phyloP scores from a whole-genome alignment of 2,113 vertebrate species.

The Datnioides undecimradiatus region DNA sequence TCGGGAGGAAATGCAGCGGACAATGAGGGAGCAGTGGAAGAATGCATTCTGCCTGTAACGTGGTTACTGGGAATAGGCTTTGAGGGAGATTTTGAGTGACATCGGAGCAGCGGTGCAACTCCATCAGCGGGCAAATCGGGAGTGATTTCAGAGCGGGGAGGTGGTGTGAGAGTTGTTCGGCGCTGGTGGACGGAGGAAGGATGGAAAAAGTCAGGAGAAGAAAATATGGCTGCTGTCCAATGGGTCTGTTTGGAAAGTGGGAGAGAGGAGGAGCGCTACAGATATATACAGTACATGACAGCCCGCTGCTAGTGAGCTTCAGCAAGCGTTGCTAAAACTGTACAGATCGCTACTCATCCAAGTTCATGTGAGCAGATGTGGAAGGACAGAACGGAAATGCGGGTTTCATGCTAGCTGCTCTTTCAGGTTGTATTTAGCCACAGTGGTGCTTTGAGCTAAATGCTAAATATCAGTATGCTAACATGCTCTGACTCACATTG shows the following conservation, averaged over 20 bases:
- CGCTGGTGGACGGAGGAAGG: neutral
- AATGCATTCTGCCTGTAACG: slow-evolving; percentile 78
- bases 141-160: slow-evolving; percentile 58
- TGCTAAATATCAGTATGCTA: neutral
- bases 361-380: neutral
- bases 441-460: neutral
- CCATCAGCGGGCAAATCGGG: slow-evolving; percentile 65
- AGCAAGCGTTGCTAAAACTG: neutral
- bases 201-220: slow-evolving; percentile 16
- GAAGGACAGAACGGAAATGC: neutral
- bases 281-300: neutral
- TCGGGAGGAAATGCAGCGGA: slow-evolving; percentile 68
- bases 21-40: slow-evolving; percentile 74
- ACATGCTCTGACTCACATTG: neutral
- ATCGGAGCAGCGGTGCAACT: slow-evolving; percentile 59
- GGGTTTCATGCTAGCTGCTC: neutral
- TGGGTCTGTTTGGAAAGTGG: slow-evolving; percentile 41
- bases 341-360: neutral
- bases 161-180: slow-evolving; percentile 28
- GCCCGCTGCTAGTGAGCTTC: neutral
- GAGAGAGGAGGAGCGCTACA: slow-evolving; percentile 23
- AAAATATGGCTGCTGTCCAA: slow-evolving; percentile 16
- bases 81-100: slow-evolving; percentile 78
- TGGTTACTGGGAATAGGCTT: slow-evolving; percentile 81
- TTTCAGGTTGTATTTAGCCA: neutral